Base-by-base conservation (phyloP, 2,113 vertebrate species). In the Perca schrenkii region DNA sequence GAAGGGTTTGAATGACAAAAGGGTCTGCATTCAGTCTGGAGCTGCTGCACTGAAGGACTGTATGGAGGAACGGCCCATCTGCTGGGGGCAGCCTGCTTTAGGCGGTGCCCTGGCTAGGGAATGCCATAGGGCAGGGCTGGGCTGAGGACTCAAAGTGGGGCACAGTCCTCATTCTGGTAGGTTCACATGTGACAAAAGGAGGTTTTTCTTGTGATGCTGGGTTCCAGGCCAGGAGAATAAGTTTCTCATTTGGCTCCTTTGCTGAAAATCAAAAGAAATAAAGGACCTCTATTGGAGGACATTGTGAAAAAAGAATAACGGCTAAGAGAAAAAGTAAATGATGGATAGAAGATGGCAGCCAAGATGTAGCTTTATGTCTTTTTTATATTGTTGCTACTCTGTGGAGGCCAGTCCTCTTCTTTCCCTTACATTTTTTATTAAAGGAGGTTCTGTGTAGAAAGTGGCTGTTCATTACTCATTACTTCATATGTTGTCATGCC, bases 1-100 rank as follows among this genome's bases (percentile, higher is more conserved):
- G 93, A 94, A 92, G 85, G 92, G 83, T 80, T 80, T 89, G 92
- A 94, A 84, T 90, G 91, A 79, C 91, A 95, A 93, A 93, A 88
- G 82, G 74, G 82, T 91, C 31, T 34, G 90, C 71, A 91, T 94
- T 95, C 93, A 95, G 90, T 92, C 89, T 90, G 86, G 70, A 84
- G 87, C 77, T 16, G 65, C 69, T 28, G 65, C 83, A 82, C 88
- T 91, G 88, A 78, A 88, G 71, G 85, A 79, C 89, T 93, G 85
- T 94, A 90, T 93, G 86, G 89, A 52, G 80, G 85, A 86, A 83
- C 88, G 79, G 89, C 89, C 91, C 93, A 93, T 94, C 94, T 92
- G 89, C 77, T 84, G 62, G 83, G 90, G 83, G 85, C 83, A 83
- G 89, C 86, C 75, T 13, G 57, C 79, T 80, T 62, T 67, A 86